Conservation (phyloP, 2,888 invertebrate species). For the Hypena proboscidalis region DNA sequence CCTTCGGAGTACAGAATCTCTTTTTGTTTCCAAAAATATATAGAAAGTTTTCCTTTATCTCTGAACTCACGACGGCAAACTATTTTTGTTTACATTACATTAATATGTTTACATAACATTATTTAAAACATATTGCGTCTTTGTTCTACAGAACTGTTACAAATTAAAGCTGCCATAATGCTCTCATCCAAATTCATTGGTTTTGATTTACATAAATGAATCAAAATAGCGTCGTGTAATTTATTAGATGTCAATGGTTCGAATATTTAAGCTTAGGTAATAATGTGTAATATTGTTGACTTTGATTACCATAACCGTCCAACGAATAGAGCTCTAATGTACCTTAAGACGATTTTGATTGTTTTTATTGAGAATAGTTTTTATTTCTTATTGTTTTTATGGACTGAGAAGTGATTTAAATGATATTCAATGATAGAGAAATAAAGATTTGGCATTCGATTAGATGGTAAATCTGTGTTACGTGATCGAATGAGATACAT, state of each 20-base stretch:
- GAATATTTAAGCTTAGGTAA: slow-evolving; percentile 6
- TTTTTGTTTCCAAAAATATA: slow-evolving; percentile 37
- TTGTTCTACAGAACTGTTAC: not conserved
- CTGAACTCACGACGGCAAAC: slow-evolving; percentile 7
- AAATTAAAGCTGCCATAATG: slow-evolving; percentile 5
- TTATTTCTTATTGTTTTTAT: slow-evolving; percentile 1
- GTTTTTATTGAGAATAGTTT: not conserved
- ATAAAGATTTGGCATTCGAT: too few species aligned
- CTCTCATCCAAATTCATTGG: slow-evolving; percentile 11
- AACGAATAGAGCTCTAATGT: slow-evolving; percentile 9
- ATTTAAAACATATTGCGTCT: not conserved
- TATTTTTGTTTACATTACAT: slow-evolving; percentile 5
- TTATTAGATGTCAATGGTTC: slow-evolving; percentile 2
- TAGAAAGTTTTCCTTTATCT: slow-evolving; percentile 22
- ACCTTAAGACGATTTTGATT: slow-evolving; percentile 2
- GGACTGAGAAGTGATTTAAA: not conserved
- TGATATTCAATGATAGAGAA: too few species aligned
- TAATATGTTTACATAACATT: not conserved
- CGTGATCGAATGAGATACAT: too few species aligned
- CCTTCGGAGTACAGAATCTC: slow-evolving; percentile 38
- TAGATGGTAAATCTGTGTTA: too few species aligned
- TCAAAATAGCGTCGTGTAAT: slow-evolving; percentile 3
- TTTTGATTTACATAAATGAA: slow-evolving; percentile 15
- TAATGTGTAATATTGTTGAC: slow-evolving; percentile 6
- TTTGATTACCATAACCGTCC: slow-evolving; percentile 8